These are phyloP conservation scores for Nycticryphes semicollaris DNA, from an alignment of 2,113 vertebrate species.

Conservation along the genomic window DNA sequence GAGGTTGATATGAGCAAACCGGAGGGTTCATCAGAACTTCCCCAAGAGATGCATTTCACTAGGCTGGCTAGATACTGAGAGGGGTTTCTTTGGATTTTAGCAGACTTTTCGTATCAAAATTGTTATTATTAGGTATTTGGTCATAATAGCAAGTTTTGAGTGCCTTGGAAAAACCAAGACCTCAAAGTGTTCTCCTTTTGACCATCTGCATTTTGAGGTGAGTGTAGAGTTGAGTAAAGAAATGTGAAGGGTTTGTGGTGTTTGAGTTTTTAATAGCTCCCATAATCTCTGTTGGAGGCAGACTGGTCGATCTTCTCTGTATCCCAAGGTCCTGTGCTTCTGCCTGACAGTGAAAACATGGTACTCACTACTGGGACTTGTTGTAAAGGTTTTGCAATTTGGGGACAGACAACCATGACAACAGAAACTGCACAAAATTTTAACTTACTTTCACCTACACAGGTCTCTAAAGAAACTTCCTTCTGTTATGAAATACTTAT, in stretches of 20 bases:
- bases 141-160: not conserved
- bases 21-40: not conserved
- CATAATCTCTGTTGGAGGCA: not conserved
- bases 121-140: not conserved
- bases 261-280: not conserved
- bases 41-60: not conserved
- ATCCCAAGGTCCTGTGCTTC: not conserved
- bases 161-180: not conserved
- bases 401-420: not conserved
- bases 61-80: not conserved
- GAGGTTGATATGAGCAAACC: not conserved
- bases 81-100: not conserved
- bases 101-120: not conserved
- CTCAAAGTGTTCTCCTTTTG: not conserved
- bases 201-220: not conserved
- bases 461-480: not conserved
- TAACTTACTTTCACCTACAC: not conserved
- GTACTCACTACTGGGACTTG: not conserved
- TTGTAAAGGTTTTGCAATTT: not conserved
- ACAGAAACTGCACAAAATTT: not conserved
- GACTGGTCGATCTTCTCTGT: not conserved
- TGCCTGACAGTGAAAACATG: not conserved
- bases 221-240: not conserved
- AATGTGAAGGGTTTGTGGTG: not conserved
- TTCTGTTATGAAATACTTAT: not conserved